These are phyloP conservation scores for Alcedo atthis DNA, from an alignment of 2,797 vertebrate genomes.

Conservation along the genomic window DNA sequence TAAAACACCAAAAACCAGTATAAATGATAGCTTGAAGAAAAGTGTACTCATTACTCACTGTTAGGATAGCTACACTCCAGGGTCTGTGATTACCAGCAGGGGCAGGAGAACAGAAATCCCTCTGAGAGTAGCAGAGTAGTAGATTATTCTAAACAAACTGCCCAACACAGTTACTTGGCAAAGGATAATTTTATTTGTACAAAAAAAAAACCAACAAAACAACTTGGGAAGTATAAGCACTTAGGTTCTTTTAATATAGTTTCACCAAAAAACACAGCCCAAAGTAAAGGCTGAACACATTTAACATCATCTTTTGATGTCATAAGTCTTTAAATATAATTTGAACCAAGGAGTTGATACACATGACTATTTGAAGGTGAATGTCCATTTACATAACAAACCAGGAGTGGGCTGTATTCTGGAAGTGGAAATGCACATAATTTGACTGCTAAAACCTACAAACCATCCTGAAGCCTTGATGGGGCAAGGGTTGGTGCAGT, in stretches of 20 bases:
- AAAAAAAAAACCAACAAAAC: slow-evolving; percentile 23
- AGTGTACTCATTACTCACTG: background rate
- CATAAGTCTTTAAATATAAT: background rate
- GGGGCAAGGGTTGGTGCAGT: background rate
- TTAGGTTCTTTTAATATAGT: background rate
- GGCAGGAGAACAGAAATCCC: background rate
- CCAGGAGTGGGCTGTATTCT: background rate
- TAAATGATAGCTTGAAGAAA: background rate
- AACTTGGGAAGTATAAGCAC: background rate
- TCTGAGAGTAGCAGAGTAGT: too few species aligned
- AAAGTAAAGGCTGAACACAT: background rate
- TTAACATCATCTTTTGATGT: background rate
- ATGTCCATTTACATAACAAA: background rate
- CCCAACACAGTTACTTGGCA: background rate
- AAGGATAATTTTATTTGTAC: slow-evolving; percentile 7
- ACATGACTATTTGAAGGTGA: background rate
- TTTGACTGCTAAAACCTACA: background rate
- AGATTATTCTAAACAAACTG: background rate
- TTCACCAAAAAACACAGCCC: background rate
- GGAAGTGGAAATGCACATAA: background rate
- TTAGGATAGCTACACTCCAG: background rate
- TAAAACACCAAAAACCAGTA: background rate
- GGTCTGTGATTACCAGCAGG: background rate
- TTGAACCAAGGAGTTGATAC: background rate
- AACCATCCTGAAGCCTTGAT: background rate